A percentile compares a stretch with the other conserved stretches of the same genome.
These are phyloP conservation scores for Papilio dardanus DNA, from an alignment of 1,140 invertebrate genomes.

Conservation along the genomic window DNA sequence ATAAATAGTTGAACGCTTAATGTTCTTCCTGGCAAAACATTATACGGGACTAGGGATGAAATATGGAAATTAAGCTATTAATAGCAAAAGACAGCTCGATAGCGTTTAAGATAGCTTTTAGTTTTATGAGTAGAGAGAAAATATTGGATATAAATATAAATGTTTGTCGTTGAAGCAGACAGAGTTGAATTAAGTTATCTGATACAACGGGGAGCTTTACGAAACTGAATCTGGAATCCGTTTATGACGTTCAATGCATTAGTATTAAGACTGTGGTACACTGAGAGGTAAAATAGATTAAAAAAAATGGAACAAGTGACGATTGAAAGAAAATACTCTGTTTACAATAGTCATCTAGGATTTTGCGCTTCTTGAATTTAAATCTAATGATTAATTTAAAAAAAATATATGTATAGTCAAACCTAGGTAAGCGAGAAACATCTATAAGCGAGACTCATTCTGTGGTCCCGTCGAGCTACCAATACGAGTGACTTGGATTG, in stretches of 20 bases:
- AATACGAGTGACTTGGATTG: too few species aligned
- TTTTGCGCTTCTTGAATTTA: too few species aligned
- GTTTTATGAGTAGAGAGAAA: conserved; percentile 31
- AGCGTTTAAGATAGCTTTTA: conserved; percentile 27
- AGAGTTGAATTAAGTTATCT: conserved; percentile 52
- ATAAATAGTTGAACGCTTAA: conserved; percentile 34
- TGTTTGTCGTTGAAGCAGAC: conserved; percentile 14
- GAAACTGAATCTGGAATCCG: conserved; percentile 52
- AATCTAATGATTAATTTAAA: too few species aligned
- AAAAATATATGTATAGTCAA: too few species aligned
- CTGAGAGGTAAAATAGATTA: not conserved
- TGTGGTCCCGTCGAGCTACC: too few species aligned
- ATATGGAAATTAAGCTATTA: conserved; percentile 37
- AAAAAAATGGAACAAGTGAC: too few species aligned
- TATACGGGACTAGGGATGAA: conserved; percentile 34
- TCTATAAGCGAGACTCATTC: too few species aligned
- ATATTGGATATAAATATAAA: conserved; percentile 22
- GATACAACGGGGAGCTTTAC: conserved; percentile 52
- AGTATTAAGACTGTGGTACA: conserved; percentile 45
- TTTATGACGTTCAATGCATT: conserved; percentile 58
- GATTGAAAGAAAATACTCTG: too few species aligned
- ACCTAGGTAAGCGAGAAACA: too few species aligned
- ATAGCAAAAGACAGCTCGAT: conserved; percentile 24
- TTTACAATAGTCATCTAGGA: too few species aligned
- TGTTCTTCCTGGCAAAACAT: conserved; percentile 38